A percentile compares a stretch with the other conserved stretches of the same genome.
Conservation (phyloP, 1,140 invertebrate species). For the Drosophila aff. region DNA sequence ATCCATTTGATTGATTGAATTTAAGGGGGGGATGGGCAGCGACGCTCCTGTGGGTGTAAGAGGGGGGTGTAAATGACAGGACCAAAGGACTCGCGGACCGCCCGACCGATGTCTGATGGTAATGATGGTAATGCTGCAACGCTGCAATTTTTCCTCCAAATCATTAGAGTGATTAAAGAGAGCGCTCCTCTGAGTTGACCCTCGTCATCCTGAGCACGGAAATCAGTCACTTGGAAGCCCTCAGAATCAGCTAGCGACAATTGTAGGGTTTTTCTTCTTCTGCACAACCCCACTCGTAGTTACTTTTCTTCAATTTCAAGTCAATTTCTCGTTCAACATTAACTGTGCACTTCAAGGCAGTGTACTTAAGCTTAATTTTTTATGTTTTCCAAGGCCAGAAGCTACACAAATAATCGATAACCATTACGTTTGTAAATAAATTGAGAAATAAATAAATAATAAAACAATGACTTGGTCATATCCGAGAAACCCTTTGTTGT, state of each 20-base stretch:
- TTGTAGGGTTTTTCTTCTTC: background rate
- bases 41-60: constrained; percentile 3
- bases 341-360: background rate
- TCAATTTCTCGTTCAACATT: background rate
- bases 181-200: constrained; percentile 27
- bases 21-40: constrained; percentile 43
- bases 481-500: constrained; percentile 9
- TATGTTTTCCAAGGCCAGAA: background rate
- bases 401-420: too few species aligned
- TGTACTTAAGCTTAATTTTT: background rate
- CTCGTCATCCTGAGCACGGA: constrained; percentile 30
- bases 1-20: constrained; percentile 80
- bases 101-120: constrained; percentile 12
- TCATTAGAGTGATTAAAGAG: constrained; percentile 54
- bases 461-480: constrained; percentile 1
- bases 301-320: constrained; percentile 2
- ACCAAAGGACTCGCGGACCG: background rate
- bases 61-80: constrained; percentile 18
- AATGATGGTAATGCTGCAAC: constrained; percentile 29
- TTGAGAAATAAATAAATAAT: background rate
- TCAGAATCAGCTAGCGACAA: background rate
- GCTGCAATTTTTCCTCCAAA: constrained; percentile 38
- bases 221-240: constrained; percentile 27
- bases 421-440: constrained; percentile 33
- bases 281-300: background rate